Percentiles rank a stretch among this genome's conserved stretches.
phyloP scores from a whole-genome alignment of 2,888 invertebrate species.

The Coenonympha arcania region DNA sequence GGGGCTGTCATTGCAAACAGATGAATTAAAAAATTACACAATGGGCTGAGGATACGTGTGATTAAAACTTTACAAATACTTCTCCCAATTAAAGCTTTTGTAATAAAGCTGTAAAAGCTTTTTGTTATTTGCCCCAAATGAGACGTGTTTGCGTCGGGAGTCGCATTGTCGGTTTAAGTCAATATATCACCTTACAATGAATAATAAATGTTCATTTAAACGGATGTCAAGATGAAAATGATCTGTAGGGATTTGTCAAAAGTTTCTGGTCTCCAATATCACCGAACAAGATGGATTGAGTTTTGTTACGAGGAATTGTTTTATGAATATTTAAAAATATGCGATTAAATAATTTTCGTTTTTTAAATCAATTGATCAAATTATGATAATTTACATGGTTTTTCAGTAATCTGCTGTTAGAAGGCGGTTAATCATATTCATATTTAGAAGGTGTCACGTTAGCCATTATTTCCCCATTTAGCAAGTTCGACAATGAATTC shows the following conservation, averaged over 20 bases:
- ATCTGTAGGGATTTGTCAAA: neutral
- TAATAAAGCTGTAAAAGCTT: constrained; percentile 36
- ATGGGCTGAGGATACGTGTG: neutral
- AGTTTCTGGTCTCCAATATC: neutral
- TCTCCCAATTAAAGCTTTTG: constrained; percentile 9
- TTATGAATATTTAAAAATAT: no score
- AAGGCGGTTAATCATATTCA: no score
- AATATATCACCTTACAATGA: constrained; percentile 61
- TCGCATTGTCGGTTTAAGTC: constrained; percentile 37
- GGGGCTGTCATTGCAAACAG: no score
- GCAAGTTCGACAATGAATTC: no score
- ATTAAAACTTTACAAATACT: neutral
- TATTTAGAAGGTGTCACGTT: no score
- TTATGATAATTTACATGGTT: no score
- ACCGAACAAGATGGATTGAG: neutral
- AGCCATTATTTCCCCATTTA: no score
- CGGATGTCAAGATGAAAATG: constrained; percentile 28
- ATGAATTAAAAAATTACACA: neutral
- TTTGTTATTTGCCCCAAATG: constrained; percentile 36
- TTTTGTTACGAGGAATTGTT: neutral
- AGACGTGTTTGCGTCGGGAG: constrained; percentile 36
- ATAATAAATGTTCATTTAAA: constrained; percentile 50
- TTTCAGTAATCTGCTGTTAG: no score
- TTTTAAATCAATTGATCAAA: no score
- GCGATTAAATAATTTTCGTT: no score